These are phyloP conservation scores for Melolontha melolontha DNA, from an alignment of 2,888 invertebrate genomes.

Conservation along the genomic window DNA sequence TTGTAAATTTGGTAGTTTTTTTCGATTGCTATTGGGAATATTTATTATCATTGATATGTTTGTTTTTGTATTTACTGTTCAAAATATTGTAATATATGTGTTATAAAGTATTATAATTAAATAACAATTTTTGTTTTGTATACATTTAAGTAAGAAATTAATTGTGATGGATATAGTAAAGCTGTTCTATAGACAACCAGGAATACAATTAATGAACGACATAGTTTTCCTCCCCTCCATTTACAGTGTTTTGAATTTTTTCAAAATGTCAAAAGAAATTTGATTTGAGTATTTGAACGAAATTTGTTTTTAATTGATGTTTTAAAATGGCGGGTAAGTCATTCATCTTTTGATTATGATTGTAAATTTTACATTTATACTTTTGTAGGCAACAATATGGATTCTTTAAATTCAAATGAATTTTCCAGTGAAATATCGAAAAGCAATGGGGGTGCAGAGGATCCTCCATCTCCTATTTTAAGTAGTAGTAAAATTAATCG, in stretches of 20 bases:
- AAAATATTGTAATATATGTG: too few species aligned
- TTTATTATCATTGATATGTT: too few species aligned
- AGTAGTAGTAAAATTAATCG: constrained; percentile 48
- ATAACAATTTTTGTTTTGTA: too few species aligned
- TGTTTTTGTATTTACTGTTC: too few species aligned
- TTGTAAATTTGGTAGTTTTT: too few species aligned
- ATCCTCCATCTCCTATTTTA: constrained; percentile 56
- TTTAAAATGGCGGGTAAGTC: constrained; percentile 14
- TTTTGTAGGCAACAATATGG: constrained; percentile 7
- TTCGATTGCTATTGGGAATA: too few species aligned
- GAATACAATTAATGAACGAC: background rate
- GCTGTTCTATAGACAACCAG: too few species aligned
- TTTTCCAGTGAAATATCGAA: constrained; percentile 6
- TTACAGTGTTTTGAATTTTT: background rate
- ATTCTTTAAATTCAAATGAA: constrained; percentile 27
- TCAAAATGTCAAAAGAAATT: constrained; percentile 17
- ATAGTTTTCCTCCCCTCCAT: background rate
- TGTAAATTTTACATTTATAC: background rate
- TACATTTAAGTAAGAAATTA: too few species aligned
- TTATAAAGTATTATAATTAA: too few species aligned
- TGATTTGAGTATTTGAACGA: background rate
- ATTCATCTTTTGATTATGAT: background rate
- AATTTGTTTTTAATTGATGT: constrained; percentile 17
- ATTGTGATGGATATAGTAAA: too few species aligned
- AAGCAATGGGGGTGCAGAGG: constrained; percentile 33